A percentile compares a stretch with the other conserved stretches of the same genome.
Conservation (phyloP, 1,140 invertebrate genomes). For the Caenorhabditis brenneri region DNA sequence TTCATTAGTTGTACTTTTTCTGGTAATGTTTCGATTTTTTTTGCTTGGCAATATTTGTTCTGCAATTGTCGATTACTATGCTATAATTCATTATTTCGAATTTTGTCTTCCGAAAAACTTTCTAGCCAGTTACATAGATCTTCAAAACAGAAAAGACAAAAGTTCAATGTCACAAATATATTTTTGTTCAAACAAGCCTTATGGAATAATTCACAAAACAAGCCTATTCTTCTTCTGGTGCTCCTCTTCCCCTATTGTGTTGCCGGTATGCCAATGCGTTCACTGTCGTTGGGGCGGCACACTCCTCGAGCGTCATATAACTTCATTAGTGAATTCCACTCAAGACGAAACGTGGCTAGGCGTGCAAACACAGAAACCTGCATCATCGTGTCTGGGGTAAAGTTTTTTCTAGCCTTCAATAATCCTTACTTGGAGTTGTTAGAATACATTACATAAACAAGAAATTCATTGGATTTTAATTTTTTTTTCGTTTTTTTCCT, state of each 20-base stretch:
- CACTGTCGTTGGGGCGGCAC: neutral
- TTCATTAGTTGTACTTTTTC: too few species aligned
- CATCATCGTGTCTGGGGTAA: neutral
- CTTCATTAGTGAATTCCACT: conserved; percentile 36
- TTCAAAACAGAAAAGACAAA: neutral
- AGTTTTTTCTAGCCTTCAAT: neutral
- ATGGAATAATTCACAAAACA: neutral
- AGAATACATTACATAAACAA: neutral
- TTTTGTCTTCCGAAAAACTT: too few species aligned
- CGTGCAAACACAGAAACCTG: conserved; percentile 22
- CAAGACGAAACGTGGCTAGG: neutral
- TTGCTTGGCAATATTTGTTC: too few species aligned
- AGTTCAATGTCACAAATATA: neutral
- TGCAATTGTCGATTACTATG: too few species aligned
- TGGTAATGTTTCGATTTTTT: too few species aligned
- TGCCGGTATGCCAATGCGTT: neutral
- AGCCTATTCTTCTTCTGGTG: neutral
- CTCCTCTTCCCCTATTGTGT: neutral
- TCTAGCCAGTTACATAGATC: too few species aligned
- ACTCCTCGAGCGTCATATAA: neutral
- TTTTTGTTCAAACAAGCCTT: neutral
- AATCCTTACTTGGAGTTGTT: neutral
- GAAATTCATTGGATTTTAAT: neutral
- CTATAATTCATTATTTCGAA: too few species aligned
- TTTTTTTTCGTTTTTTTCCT: neutral